phyloP scores from a whole-genome alignment of 2,113 vertebrate genomes.

The Lasiurus cinereus region DNA sequence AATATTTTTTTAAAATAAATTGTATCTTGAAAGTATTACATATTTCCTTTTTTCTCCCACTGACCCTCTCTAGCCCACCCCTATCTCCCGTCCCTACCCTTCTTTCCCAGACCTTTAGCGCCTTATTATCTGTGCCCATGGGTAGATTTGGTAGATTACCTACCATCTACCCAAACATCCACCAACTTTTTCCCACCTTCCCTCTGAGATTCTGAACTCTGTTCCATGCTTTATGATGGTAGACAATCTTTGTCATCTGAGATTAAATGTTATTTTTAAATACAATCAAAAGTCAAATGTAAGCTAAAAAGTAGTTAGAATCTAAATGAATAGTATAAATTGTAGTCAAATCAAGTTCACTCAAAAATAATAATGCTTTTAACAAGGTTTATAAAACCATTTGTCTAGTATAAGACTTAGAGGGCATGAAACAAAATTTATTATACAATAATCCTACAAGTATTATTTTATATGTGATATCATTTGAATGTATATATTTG shows the following conservation, averaged over 20 bases:
- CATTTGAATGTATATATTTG: neutral
- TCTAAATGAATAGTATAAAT: conserved; percentile 11
- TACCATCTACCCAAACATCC: too few species aligned
- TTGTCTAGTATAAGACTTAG: neutral
- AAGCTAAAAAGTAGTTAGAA: neutral
- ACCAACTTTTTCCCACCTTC: too few species aligned
- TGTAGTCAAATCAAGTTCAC: neutral
- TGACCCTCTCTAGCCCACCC: too few species aligned
- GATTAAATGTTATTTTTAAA: neutral
- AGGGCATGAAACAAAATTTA: neutral
- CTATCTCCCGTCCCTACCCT: too few species aligned
- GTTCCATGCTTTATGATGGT: too few species aligned
- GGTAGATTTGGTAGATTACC: too few species aligned
- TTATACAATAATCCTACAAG: neutral
- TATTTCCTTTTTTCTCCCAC: too few species aligned
- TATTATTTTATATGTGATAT: neutral
- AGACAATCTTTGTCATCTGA: neutral
- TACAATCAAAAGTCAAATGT: neutral
- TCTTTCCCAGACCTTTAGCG: too few species aligned
- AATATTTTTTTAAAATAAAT: neutral
- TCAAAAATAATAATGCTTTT: conserved; percentile 43
- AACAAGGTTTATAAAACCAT: neutral
- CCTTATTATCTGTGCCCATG: too few species aligned
- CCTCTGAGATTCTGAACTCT: too few species aligned
- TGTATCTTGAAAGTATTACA: too few species aligned